A percentile compares a stretch with the other conserved stretches of the same genome.
phyloP scores from a whole-genome alignment of 2,113 vertebrate genomes.

The Proteles cristata region DNA sequence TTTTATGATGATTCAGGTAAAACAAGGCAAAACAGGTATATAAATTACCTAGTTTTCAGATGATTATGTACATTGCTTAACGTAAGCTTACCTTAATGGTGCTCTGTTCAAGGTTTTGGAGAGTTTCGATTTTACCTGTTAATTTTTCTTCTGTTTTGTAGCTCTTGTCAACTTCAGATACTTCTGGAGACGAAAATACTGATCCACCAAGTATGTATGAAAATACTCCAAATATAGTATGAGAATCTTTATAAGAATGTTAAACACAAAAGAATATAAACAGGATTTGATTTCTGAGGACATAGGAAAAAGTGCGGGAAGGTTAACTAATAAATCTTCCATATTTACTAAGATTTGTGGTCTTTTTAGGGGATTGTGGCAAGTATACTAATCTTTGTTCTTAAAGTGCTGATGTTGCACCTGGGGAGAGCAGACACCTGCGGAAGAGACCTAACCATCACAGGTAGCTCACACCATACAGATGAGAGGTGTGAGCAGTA shows the following conservation, averaged over 20 bases:
- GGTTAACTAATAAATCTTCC: neutral
- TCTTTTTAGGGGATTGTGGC: neutral
- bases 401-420: neutral
- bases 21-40: conserved; percentile 13
- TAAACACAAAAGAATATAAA: neutral
- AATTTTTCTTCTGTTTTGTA: conserved; percentile 78
- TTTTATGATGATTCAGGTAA: neutral
- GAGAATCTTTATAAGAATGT: neutral
- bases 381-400: neutral
- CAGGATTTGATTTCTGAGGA: neutral
- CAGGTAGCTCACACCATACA: neutral
- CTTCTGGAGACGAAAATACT: conserved; percentile 90
- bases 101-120: neutral
- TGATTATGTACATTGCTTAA: neutral
- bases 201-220: conserved; percentile 93
- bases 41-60: neutral
- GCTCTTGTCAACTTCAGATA: conserved; percentile 95
- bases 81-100: neutral
- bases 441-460: neutral
- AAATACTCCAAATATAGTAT: conserved; percentile 9
- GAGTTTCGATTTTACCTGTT: conserved; percentile 33
- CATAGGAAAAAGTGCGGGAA: neutral
- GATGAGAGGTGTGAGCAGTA: neutral
- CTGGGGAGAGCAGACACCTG: neutral
- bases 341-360: neutral